Conservation (phyloP, 2,797 vertebrate genomes). For the Gadopsis bispinosus region DNA sequence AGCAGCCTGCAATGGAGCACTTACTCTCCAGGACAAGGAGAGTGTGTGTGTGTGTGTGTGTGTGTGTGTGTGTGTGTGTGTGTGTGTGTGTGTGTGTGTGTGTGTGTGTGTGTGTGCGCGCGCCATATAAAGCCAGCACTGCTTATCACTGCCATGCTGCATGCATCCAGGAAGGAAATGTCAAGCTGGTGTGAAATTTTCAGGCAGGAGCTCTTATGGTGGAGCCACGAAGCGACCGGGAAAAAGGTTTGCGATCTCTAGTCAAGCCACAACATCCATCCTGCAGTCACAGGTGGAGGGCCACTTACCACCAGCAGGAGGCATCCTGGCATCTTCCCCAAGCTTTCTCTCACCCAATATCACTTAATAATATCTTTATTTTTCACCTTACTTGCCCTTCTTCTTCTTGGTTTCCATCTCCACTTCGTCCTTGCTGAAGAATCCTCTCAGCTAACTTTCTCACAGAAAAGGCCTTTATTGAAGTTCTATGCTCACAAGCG, state of each 20-base stretch:
- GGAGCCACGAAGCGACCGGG: slow-evolving; percentile 30
- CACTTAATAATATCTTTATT: slow-evolving; percentile 19
- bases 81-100: slow-evolving; percentile 12
- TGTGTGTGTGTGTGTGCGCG: background rate
- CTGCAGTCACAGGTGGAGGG: slow-evolving; percentile 37
- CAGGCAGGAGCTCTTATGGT: slow-evolving; percentile 31
- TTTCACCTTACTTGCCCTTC: slow-evolving; percentile 1
- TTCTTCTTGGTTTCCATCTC: slow-evolving; percentile 1
- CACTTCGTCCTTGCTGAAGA: background rate
- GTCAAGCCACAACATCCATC: slow-evolving; percentile 29
- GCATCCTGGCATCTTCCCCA: slow-evolving; percentile 55
- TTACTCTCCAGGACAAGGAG: slow-evolving; percentile 42
- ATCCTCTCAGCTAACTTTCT: slow-evolving; percentile 28
- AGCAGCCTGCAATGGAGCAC: slow-evolving; percentile 47
- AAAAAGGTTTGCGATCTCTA: slow-evolving; percentile 44
- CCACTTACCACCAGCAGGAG: slow-evolving; percentile 70
- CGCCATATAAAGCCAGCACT: slow-evolving; percentile 30
- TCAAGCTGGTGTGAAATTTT: slow-evolving; percentile 51
- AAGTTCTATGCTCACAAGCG: slow-evolving; percentile 50
- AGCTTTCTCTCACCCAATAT: background rate
- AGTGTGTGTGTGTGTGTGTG: background rate
- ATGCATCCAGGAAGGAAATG: slow-evolving; percentile 48
- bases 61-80: too few relatives aligned
- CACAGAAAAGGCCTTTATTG: slow-evolving; percentile 34
- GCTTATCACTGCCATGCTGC: slow-evolving; percentile 47